Conservation (phyloP, 2,888 invertebrate species). For the Nephrotoma flavescens region DNA sequence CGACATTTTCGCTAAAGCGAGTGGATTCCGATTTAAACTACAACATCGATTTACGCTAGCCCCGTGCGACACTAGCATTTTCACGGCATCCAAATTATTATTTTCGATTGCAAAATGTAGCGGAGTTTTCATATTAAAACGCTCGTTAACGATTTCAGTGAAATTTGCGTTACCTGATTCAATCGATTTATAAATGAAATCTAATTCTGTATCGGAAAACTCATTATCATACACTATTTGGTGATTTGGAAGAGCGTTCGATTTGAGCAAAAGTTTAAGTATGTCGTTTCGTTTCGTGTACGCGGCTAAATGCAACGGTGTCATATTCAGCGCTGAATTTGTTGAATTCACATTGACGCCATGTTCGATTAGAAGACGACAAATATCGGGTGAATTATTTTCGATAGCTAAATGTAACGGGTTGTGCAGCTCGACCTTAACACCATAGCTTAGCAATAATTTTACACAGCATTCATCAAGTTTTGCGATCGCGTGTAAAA, state of each 20-base stretch:
- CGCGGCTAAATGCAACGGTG: background rate
- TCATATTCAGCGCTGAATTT: background rate
- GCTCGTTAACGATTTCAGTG: background rate
- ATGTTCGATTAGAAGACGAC: background rate
- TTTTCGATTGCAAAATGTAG: background rate
- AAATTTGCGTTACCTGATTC: background rate
- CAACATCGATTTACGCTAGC: slow-evolving; percentile 1
- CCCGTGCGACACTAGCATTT: background rate
- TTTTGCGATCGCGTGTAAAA: background rate
- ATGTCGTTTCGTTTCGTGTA: background rate
- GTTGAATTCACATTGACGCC: background rate
- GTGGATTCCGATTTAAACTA: background rate
- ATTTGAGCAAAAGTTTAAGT: background rate
- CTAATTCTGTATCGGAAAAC: background rate
- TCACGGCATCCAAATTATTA: background rate
- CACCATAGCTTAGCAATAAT: background rate
- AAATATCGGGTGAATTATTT: background rate
- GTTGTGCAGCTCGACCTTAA: background rate
- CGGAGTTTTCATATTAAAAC: background rate
- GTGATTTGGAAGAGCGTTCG: background rate
- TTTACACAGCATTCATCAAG: background rate
- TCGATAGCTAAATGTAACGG: background rate
- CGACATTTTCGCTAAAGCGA: background rate
- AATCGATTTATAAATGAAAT: background rate
- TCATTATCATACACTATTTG: background rate